Percentiles rank a stretch among this genome's conserved stretches.
These are phyloP conservation scores for Arvicanthis niloticus DNA, from an alignment of 2,113 vertebrate genomes.

Conservation along the genomic window DNA sequence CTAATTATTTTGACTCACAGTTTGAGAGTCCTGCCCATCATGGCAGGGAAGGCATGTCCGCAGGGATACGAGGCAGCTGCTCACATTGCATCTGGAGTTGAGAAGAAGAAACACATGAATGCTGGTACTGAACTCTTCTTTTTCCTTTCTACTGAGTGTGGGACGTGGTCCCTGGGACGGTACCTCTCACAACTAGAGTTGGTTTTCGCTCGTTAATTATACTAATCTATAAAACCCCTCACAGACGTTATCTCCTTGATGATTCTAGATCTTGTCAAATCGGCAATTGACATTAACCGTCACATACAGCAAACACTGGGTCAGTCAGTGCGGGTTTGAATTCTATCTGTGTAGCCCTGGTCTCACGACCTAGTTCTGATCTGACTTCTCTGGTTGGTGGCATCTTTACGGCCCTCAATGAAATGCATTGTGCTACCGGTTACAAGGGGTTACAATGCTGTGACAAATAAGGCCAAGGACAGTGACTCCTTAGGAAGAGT, in stretches of 20 bases:
- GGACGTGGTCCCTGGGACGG: not conserved
- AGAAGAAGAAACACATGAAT: not conserved
- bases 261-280: not conserved
- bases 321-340: not conserved
- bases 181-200: not conserved
- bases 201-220: not conserved
- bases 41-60: not conserved
- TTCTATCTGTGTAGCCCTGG: not conserved
- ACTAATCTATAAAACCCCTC: not conserved
- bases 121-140: not conserved
- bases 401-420: rapidly evolving
- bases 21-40: not conserved
- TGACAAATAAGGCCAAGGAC: not conserved
- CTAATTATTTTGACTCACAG: not conserved
- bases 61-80: rapidly evolving
- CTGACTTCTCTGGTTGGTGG: not conserved
- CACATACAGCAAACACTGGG: not conserved
- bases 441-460: rapidly evolving
- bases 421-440: rapidly evolving
- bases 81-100: not conserved
- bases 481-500: not conserved
- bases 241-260: not conserved
- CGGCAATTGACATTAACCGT: not conserved
- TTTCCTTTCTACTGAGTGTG: not conserved
- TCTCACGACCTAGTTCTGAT: not conserved